Conservation (phyloP, 2,113 vertebrate species). For the Cinclus mexicanus region DNA sequence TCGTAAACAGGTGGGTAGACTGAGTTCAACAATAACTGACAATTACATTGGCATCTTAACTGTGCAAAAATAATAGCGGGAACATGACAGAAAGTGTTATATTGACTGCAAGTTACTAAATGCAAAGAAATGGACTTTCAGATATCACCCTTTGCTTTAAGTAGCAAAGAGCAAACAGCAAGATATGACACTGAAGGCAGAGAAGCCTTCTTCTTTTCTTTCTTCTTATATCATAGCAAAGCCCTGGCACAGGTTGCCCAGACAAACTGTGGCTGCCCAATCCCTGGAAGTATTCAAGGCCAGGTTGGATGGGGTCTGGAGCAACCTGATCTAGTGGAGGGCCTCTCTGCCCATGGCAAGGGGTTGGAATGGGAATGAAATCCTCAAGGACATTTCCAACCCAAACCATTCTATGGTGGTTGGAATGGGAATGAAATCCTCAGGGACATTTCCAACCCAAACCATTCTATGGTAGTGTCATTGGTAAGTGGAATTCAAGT, state of each 20-base stretch:
- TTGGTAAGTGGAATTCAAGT: background rate
- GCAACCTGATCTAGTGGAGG: background rate
- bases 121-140: background rate
- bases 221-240: background rate
- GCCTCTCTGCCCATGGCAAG: background rate
- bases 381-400: background rate
- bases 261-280: background rate
- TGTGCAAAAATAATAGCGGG: background rate
- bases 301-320: fast-evolving
- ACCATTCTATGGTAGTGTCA: background rate
- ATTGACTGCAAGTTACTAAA: background rate
- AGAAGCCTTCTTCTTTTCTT: background rate
- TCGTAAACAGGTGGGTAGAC: background rate
- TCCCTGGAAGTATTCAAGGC: background rate
- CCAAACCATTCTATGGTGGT: background rate
- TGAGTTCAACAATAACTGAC: background rate
- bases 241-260: background rate
- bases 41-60: background rate
- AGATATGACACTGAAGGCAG: fast-evolving
- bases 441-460: background rate
- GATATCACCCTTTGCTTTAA: background rate
- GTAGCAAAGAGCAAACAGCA: background rate
- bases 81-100: background rate
- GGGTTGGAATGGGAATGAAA: background rate
- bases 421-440: no score